Evolutionary conservation across 2,888 invertebrate species (phyloP), one percentile per base, ranked within the genome.

Genomic region (Cerceris rybyensis): DNA sequence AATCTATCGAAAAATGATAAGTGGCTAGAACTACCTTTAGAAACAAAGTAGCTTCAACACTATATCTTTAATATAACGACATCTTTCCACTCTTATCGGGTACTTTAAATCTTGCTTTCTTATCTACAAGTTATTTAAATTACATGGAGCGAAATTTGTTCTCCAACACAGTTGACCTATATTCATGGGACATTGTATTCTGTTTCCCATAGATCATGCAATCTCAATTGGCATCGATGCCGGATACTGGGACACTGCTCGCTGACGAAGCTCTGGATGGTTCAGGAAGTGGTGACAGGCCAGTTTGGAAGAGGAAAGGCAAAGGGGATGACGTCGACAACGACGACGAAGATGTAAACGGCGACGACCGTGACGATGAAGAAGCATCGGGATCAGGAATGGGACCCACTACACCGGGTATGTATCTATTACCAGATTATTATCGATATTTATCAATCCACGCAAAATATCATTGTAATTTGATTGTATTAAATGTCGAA

Each of bases 231-330:
- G 89, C 89, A 43, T 87, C 88, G n/a, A 88, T 91, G 11, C 91
- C 91, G 14, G 92, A 92, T 71, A 88, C 85, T 65, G 89, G 89
- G 58, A 89, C 82, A 46, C 82, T 91, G 67, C 88, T 91, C 46
- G 90, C 89, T 46, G 92, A 92, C 83, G 91, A 91, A 71, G 90
- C 90, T 6, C 81, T 90, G 58, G 92, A 92, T 52, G 92, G 92
- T 49, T 92, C 92, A 42, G 92, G 92, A 74, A 92, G 92, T 71
- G 92, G 92, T 7, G 89, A 89, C 70, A 86, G 89, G 49, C 88
- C 90, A 16, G 69, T 70, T 14, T 87, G 87, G 83, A 82, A 82
- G 78, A 86, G 81, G 28, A 81, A 63, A 16, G 81, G 70, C 14
- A 73, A 69, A 55, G 55, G 54, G 50, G 83, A 80, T 39, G 84